Evolutionary conservation across 2,888 invertebrate species (phyloP).

Genomic region (Acanthosepion pharaonis): DNA sequence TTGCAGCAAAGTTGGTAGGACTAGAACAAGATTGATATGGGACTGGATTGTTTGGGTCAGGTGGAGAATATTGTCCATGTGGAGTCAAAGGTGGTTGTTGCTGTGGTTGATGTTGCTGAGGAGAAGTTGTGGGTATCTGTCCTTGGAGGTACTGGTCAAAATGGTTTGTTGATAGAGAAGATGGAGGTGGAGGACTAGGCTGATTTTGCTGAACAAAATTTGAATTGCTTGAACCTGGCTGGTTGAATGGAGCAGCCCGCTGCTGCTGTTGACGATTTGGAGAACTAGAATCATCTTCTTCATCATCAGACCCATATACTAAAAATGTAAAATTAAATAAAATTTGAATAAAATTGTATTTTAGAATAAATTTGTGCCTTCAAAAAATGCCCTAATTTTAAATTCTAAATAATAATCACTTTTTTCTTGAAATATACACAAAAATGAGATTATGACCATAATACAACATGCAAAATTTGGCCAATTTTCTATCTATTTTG

Average conservation of each 20-base stretch:
- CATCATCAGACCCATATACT: conserved; percentile 47
- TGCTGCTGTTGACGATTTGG: conserved; percentile 47
- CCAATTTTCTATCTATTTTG: no score
- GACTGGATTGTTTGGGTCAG: not conserved
- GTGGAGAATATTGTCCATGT: conserved; percentile 43
- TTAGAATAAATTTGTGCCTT: not conserved
- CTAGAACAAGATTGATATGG: conserved; percentile 47
- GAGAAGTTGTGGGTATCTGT: not conserved
- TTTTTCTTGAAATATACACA: not conserved
- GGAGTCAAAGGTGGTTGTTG: not conserved
- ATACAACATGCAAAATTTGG: no score
- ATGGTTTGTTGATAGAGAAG: conserved; percentile 21
- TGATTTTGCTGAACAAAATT: conserved; percentile 40
- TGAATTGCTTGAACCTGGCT: conserved; percentile 11
- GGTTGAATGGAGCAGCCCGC: not conserved
- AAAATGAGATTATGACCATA: no score
- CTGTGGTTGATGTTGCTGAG: conserved; percentile 15
- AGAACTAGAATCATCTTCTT: conserved; percentile 47
- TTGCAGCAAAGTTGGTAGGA: conserved; percentile 42
- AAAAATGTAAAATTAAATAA: not conserved
- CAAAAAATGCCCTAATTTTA: not conserved
- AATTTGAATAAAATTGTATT: not conserved
- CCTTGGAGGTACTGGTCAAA: conserved; percentile 43
- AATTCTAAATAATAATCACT: not conserved
- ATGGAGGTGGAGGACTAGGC: conserved; percentile 34